Conservation (phyloP, 1,140 invertebrate species). For the Bombus haemorrhoidalis region DNA sequence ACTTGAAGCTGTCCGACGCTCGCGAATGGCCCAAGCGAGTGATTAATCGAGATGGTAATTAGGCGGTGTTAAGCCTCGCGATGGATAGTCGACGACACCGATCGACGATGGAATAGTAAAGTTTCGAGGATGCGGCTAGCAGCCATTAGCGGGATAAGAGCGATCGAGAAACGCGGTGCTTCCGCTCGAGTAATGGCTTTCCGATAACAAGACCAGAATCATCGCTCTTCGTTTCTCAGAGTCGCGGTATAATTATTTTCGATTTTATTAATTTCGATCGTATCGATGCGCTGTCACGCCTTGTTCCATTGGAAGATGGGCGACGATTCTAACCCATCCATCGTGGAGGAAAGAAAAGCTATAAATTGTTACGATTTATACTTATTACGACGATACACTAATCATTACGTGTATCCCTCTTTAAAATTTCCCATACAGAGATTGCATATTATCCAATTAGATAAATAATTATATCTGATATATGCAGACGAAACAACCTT, state of each 20-base stretch:
- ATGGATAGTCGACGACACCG: constrained; percentile 27
- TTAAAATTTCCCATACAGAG: no score
- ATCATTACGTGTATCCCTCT: no score
- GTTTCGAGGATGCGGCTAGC: constrained; percentile 53
- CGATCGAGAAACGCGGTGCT: constrained; percentile 12
- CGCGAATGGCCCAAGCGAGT: background rate
- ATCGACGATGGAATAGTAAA: background rate
- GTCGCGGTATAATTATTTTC: constrained; percentile 9
- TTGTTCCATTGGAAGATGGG: background rate
- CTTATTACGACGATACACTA: no score
- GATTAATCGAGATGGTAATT: constrained; percentile 49
- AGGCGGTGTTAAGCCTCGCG: constrained; percentile 39
- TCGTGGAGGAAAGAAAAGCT: no score
- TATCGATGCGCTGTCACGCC: background rate
- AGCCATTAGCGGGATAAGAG: constrained; percentile 52
- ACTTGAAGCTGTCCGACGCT: background rate
- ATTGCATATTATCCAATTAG: no score
- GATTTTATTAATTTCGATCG: background rate
- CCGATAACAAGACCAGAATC: constrained; percentile 56
- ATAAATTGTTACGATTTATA: no score
- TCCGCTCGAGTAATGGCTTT: constrained; percentile 56
- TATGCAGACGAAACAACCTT: no score
- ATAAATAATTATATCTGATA: no score
- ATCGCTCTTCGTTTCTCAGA: constrained; percentile 5
- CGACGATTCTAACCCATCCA: background rate